Evolutionary conservation across 2,888 invertebrate species (phyloP).

Genomic region (Phania funesta): DNA sequence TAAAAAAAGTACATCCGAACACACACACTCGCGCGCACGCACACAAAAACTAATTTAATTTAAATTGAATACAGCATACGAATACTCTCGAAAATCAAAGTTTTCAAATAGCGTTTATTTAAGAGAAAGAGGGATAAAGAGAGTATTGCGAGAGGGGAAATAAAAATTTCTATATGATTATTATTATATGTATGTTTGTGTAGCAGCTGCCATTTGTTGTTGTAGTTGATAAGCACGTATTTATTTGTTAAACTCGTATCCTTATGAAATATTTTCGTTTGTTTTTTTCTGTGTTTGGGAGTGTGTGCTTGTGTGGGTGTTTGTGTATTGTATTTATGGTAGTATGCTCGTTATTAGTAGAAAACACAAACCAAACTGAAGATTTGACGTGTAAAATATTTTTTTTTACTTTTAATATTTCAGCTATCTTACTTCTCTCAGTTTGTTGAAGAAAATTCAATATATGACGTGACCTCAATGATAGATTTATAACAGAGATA

Average conservation of each 20-base stretch:
- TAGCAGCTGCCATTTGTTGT: slow-evolving; percentile 13
- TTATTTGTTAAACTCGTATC: slow-evolving; percentile 62
- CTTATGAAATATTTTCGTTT: slow-evolving; percentile 49
- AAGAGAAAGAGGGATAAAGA: neutral
- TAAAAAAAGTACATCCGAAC: slow-evolving; percentile 12
- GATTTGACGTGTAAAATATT: slow-evolving; percentile 60
- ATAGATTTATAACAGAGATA: slow-evolving; percentile 65
- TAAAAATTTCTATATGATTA: slow-evolving; percentile 10
- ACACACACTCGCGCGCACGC: neutral
- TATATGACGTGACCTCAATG: slow-evolving; percentile 73
- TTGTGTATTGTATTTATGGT: slow-evolving; percentile 3
- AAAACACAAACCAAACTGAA: slow-evolving; percentile 56
- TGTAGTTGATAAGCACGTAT: slow-evolving; percentile 64
- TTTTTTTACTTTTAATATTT: slow-evolving; percentile 26
- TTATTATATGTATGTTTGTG: neutral
- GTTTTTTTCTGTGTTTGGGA: neutral
- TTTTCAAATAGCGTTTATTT: slow-evolving; percentile 10
- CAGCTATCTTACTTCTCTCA: slow-evolving; percentile 31
- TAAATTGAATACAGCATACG: slow-evolving; percentile 54
- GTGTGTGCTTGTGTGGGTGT: neutral
- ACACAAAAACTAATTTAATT: slow-evolving; percentile 52
- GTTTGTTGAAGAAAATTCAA: slow-evolving; percentile 68
- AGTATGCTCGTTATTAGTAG: slow-evolving; percentile 3
- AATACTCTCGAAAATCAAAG: slow-evolving; percentile 24
- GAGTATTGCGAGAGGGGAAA: neutral